Evolutionary conservation across 2,797 vertebrate species (phyloP), one percentile per base, ranked within the genome.

Genomic region (Gila robusta): DNA sequence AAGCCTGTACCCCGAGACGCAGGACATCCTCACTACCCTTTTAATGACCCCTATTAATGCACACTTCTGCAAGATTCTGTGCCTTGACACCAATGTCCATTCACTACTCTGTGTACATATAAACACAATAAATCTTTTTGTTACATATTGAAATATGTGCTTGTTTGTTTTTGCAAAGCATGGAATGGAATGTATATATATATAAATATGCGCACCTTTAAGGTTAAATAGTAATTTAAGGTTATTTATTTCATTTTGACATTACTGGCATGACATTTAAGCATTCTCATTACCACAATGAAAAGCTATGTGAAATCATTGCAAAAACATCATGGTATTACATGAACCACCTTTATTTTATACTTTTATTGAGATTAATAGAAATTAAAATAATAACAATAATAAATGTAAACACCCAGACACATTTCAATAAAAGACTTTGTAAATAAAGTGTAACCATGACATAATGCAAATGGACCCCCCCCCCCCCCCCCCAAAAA

Each of bases 1-100:
- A 95, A 98, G 86, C 90, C 84, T 2, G 95, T 99, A 79, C 94
- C 96, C 12, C 96, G 98, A 91, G 98, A 99, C 91, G 97, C 97
- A 62, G 96, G 94, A 92, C 98, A 99, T 92, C 96, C 96, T 73
- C 59, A 96, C 88, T 99, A 99, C 87, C 98, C 98, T 12, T 99
- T 99, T 93, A 98, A 95, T 86, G 97, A 98, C 35, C 96, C 97
- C 1, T 99, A 98, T 93, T 99, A 95, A 97, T 35, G 21, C 71
- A 0, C 79, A 32, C 62, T 86, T 26, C 66, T 86, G 35, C 84
- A 85, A 78, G 85, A 90, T 88, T 89, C 35, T 92, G 94, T 96
- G 95, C 95, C 95, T 95, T 95, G 52, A 32, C 88, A 64, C 26
- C 37, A 10, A 44, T 67, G 49, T 85, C 41, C 21, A n/a, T 44